Conservation (phyloP, 1,140 invertebrate species). For the Phenacoccus solenopsis region DNA sequence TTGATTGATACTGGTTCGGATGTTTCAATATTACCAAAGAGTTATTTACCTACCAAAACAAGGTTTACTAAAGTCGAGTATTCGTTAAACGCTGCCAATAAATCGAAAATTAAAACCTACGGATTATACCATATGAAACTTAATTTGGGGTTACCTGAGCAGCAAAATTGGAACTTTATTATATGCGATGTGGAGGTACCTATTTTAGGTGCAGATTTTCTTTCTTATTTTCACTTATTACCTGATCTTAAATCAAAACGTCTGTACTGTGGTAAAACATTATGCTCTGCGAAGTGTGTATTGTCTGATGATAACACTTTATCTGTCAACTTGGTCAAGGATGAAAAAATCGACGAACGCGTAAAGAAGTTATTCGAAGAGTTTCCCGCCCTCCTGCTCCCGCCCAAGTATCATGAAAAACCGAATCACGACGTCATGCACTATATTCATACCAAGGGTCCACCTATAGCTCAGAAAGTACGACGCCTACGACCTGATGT, state of each 20-base stretch:
- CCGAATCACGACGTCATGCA: neutral
- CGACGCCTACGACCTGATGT: neutral
- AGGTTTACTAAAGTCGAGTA: neutral
- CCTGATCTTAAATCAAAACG: neutral
- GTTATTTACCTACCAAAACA: neutral
- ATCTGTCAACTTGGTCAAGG: neutral
- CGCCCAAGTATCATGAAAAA: neutral
- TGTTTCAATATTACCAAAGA: constrained; percentile 28
- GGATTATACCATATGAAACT: constrained; percentile 28
- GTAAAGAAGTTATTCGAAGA: neutral
- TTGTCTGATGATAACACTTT: neutral
- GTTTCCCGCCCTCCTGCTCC: neutral
- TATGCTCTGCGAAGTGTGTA: neutral
- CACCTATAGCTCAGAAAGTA: neutral
- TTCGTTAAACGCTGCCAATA: constrained; percentile 24
- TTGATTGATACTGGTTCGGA: constrained; percentile 30
- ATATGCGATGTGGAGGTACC: constrained; percentile 33
- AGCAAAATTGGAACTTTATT: constrained; percentile 33
- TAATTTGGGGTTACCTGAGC: constrained; percentile 30
- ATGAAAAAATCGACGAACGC: neutral
- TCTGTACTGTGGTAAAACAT: neutral
- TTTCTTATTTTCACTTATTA: neutral
- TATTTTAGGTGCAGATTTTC: constrained; percentile 35
- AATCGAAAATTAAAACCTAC: constrained; percentile 31
- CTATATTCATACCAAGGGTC: neutral